Evolutionary conservation across 2,113 vertebrate species (phyloP).

Genomic region (Ranitomeya variabilis): DNA sequence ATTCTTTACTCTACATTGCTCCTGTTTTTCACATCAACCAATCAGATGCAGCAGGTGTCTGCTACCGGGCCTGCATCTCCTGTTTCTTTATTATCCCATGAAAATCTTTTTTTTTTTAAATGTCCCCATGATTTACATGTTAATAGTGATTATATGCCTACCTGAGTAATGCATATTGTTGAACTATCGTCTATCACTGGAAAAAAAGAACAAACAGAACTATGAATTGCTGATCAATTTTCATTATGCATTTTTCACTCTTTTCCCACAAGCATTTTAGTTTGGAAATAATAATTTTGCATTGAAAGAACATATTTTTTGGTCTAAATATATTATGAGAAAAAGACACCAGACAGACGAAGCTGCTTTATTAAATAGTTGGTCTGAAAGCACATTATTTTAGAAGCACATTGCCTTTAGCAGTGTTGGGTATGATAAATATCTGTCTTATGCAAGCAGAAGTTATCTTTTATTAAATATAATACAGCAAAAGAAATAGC

Average conservation of each 20-base stretch:
- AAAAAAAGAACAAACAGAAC: background rate
- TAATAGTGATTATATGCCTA: no score
- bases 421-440: slow-evolving; percentile 29
- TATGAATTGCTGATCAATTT: background rate
- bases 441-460: slow-evolving; percentile 17
- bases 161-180: no score
- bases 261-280: background rate
- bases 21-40: no score
- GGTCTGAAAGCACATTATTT: slow-evolving; percentile 27
- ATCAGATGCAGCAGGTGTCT: no score
- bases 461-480: slow-evolving; percentile 43
- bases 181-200: background rate
- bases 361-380: slow-evolving; percentile 24
- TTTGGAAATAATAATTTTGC: background rate
- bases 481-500: slow-evolving; percentile 28
- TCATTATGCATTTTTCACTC: background rate
- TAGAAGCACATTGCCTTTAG: slow-evolving; percentile 20
- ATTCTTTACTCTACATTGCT: no score
- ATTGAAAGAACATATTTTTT: slow-evolving; percentile 13
- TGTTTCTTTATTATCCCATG: no score
- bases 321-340: background rate
- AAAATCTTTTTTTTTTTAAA: no score
- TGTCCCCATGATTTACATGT: no score
- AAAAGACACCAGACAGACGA: background rate
- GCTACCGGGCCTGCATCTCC: no score